Conservation (phyloP, 2,113 vertebrate species). For the Drymodes brunneopygia region DNA sequence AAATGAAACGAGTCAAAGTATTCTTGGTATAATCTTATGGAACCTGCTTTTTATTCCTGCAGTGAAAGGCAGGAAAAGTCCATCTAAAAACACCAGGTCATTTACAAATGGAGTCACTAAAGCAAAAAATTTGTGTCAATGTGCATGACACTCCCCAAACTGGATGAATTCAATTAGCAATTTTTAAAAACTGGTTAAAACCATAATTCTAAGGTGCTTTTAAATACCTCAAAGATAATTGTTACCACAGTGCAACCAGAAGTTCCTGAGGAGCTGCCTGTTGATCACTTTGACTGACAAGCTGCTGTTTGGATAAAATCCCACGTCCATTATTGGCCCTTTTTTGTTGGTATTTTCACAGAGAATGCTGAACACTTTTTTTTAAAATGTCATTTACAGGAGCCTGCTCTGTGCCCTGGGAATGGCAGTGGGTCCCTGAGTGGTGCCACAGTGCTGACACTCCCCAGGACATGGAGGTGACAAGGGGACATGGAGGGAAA, state of each 20-base stretch:
- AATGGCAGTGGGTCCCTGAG: not conserved
- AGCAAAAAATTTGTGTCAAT: not conserved
- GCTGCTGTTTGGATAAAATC: not conserved
- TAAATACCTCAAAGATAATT: not conserved
- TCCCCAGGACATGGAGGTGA: fast-evolving
- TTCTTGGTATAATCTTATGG: not conserved
- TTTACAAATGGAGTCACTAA: not conserved
- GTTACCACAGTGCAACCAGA: not conserved
- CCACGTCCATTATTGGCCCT: not conserved
- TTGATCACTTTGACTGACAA: not conserved
- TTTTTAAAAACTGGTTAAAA: not conserved
- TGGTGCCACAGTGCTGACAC: fast-evolving
- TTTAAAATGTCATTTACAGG: not conserved
- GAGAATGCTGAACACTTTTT: not conserved
- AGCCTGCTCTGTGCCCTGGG: not conserved
- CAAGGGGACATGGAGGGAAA: not conserved
- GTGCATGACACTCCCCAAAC: not conserved
- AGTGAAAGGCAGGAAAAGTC: not conserved
- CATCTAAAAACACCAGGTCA: not conserved
- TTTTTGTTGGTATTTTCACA: not conserved
- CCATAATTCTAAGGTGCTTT: not conserved
- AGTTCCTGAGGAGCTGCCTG: not conserved
- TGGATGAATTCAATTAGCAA: not conserved
- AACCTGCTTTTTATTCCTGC: not conserved
- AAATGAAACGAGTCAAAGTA: not conserved